phyloP scores from a whole-genome alignment of 2,113 vertebrate species.

The Alexandromys fortis region DNA sequence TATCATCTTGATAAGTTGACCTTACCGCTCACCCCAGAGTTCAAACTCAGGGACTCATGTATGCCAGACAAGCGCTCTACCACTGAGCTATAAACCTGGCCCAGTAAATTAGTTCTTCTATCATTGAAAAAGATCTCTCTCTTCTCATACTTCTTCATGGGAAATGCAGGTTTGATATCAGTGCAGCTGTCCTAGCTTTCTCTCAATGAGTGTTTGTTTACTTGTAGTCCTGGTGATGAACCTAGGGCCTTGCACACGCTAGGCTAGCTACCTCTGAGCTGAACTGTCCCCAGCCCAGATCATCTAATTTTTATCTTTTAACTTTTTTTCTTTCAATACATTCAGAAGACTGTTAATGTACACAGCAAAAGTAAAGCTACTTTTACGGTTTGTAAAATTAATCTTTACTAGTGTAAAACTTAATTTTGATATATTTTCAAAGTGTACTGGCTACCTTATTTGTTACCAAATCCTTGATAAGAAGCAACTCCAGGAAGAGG shows the following conservation, averaged over 20 bases:
- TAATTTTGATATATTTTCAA: not conserved
- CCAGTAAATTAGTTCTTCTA: not conserved
- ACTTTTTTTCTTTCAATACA: not conserved
- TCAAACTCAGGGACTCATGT: not conserved
- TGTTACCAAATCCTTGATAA: not conserved
- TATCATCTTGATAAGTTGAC: slow-evolving; percentile 4
- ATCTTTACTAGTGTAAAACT: not conserved
- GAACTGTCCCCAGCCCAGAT: not conserved
- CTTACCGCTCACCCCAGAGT: too few relatives aligned
- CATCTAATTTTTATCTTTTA: not conserved
- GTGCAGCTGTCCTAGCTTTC: not conserved
- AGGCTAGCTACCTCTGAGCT: not conserved
- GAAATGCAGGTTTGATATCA: not conserved
- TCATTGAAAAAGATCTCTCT: not conserved
- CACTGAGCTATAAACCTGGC: not conserved
- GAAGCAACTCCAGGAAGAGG: not conserved
- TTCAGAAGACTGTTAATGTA: not conserved
- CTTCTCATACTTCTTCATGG: not conserved
- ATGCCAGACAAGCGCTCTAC: not conserved
- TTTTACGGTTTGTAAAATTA: slow-evolving; percentile 6
- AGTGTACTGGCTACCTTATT: not conserved
- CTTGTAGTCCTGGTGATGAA: not conserved
- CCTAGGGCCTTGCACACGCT: not conserved
- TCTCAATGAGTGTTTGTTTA: not conserved
- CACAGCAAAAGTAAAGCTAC: not conserved